A percentile compares a stretch with the other conserved stretches of the same genome.
These are phyloP conservation scores for Triplophysa tibetana DNA, from an alignment of 2,113 vertebrate genomes.

Conservation along the genomic window DNA sequence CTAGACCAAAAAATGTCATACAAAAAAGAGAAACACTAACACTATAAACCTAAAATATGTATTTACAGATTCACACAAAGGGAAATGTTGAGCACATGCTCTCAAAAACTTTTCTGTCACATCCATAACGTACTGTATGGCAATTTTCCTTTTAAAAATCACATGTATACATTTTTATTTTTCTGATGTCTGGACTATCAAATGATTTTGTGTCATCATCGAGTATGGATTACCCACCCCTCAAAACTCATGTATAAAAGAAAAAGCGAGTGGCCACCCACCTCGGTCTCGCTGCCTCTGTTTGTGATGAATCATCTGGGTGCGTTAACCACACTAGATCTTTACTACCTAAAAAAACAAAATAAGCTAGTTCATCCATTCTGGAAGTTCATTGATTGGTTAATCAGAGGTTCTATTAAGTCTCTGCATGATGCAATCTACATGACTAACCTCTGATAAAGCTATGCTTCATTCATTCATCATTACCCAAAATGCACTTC, in stretches of 20 bases:
- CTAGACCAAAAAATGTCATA: too few relatives aligned
- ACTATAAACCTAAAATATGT: too few relatives aligned
- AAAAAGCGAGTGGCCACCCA: too few relatives aligned
- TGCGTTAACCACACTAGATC: constrained; percentile 22
- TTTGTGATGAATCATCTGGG: not conserved
- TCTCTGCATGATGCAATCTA: constrained; percentile 23
- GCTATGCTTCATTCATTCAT: not conserved
- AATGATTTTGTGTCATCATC: too few relatives aligned
- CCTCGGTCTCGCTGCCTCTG: not conserved
- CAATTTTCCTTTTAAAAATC: too few relatives aligned
- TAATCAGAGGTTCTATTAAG: constrained; percentile 6
- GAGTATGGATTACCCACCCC: not conserved
- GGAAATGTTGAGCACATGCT: too few relatives aligned
- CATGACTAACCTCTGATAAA: not conserved
- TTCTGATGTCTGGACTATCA: too few relatives aligned
- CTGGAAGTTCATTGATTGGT: not conserved
- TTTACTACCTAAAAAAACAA: not conserved
- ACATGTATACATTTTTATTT: too few relatives aligned
- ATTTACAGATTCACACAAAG: too few relatives aligned
- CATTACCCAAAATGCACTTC: not conserved
- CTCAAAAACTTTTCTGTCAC: too few relatives aligned
- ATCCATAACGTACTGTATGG: too few relatives aligned
- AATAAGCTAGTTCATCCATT: not conserved
- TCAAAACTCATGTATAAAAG: not conserved
- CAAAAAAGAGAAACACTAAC: too few relatives aligned